Conservation (phyloP, 2,888 invertebrate genomes). For the Tachystola acroxantha region DNA sequence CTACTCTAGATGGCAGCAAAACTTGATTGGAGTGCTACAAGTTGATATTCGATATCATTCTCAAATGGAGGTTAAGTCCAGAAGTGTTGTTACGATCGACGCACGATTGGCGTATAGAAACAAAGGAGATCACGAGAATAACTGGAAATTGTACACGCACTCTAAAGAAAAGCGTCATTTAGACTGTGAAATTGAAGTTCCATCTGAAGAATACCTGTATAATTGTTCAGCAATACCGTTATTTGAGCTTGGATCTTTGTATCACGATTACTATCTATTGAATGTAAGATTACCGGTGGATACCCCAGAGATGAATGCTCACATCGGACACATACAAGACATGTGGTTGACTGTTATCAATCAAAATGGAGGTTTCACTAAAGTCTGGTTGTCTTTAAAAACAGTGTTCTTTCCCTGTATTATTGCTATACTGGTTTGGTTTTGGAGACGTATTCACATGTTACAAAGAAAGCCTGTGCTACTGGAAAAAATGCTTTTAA, state of each 20-base stretch:
- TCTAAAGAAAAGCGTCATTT: slow-evolving; percentile 90
- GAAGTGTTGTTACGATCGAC: slow-evolving; percentile 86
- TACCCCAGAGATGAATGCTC: slow-evolving; percentile 83
- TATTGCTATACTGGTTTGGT: slow-evolving; percentile 91
- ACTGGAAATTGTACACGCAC: slow-evolving; percentile 91
- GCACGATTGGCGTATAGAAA: slow-evolving; percentile 91
- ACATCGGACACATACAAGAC: slow-evolving; percentile 89
- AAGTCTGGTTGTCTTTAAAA: slow-evolving; percentile 96
- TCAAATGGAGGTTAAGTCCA: slow-evolving; percentile 79
- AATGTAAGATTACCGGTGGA: slow-evolving; percentile 94
- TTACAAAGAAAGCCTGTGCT: slow-evolving; percentile 92
- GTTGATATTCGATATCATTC: slow-evolving; percentile 88
- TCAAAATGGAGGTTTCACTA: slow-evolving; percentile 99
- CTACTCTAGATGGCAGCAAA: slow-evolving; percentile 98
- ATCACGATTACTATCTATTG: slow-evolving; percentile 96
- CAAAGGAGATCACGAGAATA: slow-evolving; percentile 85
- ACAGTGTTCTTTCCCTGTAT: slow-evolving; percentile 94
- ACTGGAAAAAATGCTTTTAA: slow-evolving; percentile 95
- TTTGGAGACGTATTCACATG: slow-evolving; percentile 93
- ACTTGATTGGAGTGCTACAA: slow-evolving; percentile 94
- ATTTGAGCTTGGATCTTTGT: slow-evolving; percentile 96
- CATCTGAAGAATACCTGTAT: slow-evolving; percentile 85
- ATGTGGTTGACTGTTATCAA: slow-evolving; percentile 92
- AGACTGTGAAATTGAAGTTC: slow-evolving; percentile 84
- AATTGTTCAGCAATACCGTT: slow-evolving; percentile 95